Base-by-base conservation (phyloP, 2,888 invertebrate species). In the Drosophila lacicola region DNA sequence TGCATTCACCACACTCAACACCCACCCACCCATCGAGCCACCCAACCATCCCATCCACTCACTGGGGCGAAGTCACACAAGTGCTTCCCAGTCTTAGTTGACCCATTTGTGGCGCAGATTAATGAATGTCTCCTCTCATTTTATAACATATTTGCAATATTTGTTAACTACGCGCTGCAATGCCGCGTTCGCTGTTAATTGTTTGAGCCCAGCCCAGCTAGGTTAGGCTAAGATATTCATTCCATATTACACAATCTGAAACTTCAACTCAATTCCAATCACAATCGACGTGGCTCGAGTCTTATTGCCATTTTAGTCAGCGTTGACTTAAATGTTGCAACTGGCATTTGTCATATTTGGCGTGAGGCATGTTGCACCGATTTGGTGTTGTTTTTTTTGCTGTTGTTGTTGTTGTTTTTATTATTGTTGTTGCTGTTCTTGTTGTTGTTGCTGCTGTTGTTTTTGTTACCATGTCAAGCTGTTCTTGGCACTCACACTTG, bases 331-430 rank as follows among this genome's bases (percentile, higher is more conserved):
- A 87, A 77, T 88, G 86, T 74, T 67, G 89, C 87, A 84, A 77
- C 73, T 79, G 89, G 82, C 88, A 87, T 88, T 89, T 89, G 88
- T 87, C 89, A 89, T 85, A 85, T 85, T 85, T 85, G 85, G 89
- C 70, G 63, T 70, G 81, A 73, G 64, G 80, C 72, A 86, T 86
- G 82, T 57, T 77, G 68, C 78, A 74, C 71, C 64, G 65, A 69
- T 82, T 88, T 88, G 80, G 85, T 51, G 73, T 70, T 63, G 67
- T 60, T 49, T 56, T 47, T 54, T 54, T 42, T 37, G 34, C 25
- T 46, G 54, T 17, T 58, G 63, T 45, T 51, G 46, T 29, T 46
- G 63, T 14, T 14, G 17, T 14, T n/a, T n/a, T n/a, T n/a, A n/a
- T n/a, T n/a, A n/a, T n/a, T 46, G 54, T 17, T 58, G 63, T 45